Evolutionary conservation across 2,888 invertebrate species (phyloP), one percentile per base, ranked within the genome.

Genomic region (Leucophenga montana): DNA sequence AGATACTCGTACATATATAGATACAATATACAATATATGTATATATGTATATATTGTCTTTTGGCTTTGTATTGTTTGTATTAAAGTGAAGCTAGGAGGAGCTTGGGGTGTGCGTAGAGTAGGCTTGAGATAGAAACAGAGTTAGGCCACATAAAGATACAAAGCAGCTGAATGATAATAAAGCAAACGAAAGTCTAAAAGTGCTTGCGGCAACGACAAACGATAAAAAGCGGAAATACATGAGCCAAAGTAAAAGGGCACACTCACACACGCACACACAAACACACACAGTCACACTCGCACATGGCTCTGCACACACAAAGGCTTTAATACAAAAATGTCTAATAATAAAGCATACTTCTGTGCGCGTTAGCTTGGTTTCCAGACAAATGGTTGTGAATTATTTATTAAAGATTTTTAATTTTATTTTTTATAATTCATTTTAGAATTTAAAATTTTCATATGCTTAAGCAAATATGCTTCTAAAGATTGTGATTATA

Each of bases 201-300:
- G 48, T 65, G 33, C 53, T 48, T 48, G 65, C 16, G 27, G 31
- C 48, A 50, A 65, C 46, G 62, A 39, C 62, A 62, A 18, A 31
- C 31, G 57, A 57, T 57, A 57, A 57, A 57, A 31, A 31, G 31
- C 57, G 31, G 31, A 57, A 57, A 57, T 57, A 27, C 31, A 57
- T 31, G 53, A 18, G 16, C 46, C 67, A 73, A 70, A 66, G 76
- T 66, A 68, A 59, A 50, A 13, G 48, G n/a, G 18, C 20, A 72
- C 56, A 70, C 22, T 62, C 62, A 73, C 62, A 69, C 50, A 74
- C 31, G 65, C 48, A 67, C 33, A 61, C n/a, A 62, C 48, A 66
- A 54, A 64, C 27, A 62, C 46, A 62, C n/a, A 44, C 3, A 39
- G 39, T n/a, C n/a, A n/a, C n/a, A n/a, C n/a, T n/a, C n/a, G n/a